Conservation (phyloP, 2,113 vertebrate species). For the Dicaeum eximium region DNA sequence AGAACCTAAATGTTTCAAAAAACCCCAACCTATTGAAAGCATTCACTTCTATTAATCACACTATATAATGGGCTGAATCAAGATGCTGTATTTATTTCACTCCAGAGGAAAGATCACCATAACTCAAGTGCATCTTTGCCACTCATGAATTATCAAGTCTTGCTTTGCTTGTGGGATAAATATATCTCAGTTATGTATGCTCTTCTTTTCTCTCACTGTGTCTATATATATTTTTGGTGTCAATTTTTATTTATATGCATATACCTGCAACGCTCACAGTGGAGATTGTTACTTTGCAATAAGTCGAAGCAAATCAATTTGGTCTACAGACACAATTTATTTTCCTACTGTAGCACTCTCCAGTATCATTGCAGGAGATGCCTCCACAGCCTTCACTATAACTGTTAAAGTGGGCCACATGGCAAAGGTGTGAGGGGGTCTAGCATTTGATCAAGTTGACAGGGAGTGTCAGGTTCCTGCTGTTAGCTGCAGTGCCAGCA, state of each 20-base stretch:
- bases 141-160: slow-evolving; percentile 71
- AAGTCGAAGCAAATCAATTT: slow-evolving; percentile 70
- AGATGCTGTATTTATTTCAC: slow-evolving; percentile 69
- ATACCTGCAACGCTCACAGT: slow-evolving; percentile 53
- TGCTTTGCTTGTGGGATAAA: slow-evolving; percentile 70
- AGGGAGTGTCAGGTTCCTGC: slow-evolving; percentile 48
- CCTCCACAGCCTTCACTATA: neutral
- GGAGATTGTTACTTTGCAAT: slow-evolving; percentile 62
- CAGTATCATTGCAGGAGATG: slow-evolving; percentile 7
- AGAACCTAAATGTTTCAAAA: slow-evolving; percentile 5
- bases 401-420: slow-evolving; percentile 34
- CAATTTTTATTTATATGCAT: slow-evolving; percentile 72
- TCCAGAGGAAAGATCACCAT: slow-evolving; percentile 63
- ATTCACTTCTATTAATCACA: slow-evolving; percentile 53
- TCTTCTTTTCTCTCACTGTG: slow-evolving; percentile 61
- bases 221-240: slow-evolving; percentile 66
- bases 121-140: slow-evolving; percentile 67
- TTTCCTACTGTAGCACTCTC: slow-evolving; percentile 6
- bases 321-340: slow-evolving; percentile 52
- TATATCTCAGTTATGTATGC: slow-evolving; percentile 69
- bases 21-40: neutral
- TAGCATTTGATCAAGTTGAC: slow-evolving; percentile 70
- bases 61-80: slow-evolving; percentile 37
- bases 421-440: slow-evolving; percentile 46
- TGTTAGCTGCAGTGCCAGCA: slow-evolving; percentile 37